Evolutionary conservation across 1,140 invertebrate genomes (phyloP).

Genomic region (Drosophila trapezifrons): DNA sequence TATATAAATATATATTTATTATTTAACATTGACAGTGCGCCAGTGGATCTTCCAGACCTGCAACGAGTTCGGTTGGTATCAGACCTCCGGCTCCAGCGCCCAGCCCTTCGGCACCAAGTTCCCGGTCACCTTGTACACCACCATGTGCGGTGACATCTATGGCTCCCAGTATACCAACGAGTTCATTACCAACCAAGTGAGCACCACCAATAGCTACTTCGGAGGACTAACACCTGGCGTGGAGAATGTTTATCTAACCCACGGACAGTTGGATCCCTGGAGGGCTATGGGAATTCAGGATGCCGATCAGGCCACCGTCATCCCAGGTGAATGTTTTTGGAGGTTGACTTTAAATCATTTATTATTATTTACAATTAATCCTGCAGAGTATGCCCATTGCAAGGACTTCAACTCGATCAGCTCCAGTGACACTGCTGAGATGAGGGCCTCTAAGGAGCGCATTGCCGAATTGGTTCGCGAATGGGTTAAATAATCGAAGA

Average conservation of each 20-base stretch:
- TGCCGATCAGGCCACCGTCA: conserved; percentile 57
- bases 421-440: conserved; percentile 84
- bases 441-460: conserved; percentile 82
- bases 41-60: conserved; percentile 91
- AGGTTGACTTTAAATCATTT: background rate
- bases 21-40: conserved; percentile 73
- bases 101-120: conserved; percentile 88
- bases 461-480: conserved; percentile 70
- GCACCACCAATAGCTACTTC: conserved; percentile 86
- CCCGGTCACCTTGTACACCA: conserved; percentile 85
- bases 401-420: conserved; percentile 86
- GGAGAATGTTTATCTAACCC: conserved; percentile 87
- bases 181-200: conserved; percentile 74
- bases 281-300: conserved; percentile 86
- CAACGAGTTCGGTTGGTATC: conserved; percentile 90
- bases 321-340: conserved; percentile 61
- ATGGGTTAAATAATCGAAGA: conserved; percentile 61
- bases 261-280: conserved; percentile 89
- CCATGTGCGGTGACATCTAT: conserved; percentile 89
- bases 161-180: conserved; percentile 82
- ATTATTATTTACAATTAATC: background rate
- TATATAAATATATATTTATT: background rate
- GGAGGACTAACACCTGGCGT: conserved; percentile 86
- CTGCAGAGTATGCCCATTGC: conserved; percentile 88
- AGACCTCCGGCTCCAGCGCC: conserved; percentile 86